phyloP scores from a whole-genome alignment of 2,888 invertebrate species.

The Mylabris sibirica region DNA sequence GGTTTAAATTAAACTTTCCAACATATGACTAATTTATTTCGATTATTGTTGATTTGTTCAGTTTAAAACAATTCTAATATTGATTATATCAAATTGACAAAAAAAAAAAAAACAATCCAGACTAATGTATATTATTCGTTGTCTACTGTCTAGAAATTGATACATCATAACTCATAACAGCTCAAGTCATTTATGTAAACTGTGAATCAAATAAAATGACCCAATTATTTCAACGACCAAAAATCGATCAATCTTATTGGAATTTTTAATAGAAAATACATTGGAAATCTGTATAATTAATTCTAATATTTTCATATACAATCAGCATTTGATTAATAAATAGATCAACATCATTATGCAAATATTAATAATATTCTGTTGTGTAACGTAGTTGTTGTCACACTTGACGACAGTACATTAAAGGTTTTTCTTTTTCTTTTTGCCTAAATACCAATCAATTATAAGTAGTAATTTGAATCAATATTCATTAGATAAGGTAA shows the following conservation, averaged over 20 bases:
- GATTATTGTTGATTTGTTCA: neutral
- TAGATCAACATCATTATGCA: slow-evolving; percentile 10
- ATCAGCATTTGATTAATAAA: neutral
- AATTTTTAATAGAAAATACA: neutral
- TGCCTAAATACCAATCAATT: too few relatives aligned
- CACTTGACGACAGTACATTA: neutral
- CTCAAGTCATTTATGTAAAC: neutral
- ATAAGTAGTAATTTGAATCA: too few relatives aligned
- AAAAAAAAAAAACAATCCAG: too few relatives aligned
- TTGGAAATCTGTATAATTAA: too few relatives aligned
- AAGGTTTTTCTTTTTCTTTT: neutral
- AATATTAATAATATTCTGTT: neutral
- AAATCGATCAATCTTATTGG: neutral
- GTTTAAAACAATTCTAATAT: neutral
- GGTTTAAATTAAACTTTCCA: neutral
- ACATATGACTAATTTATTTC: neutral
- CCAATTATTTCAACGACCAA: neutral
- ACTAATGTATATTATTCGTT: neutral
- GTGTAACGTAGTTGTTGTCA: neutral
- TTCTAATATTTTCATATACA: neutral
- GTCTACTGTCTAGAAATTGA: neutral
- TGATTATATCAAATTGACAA: neutral
- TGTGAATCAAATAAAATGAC: neutral
- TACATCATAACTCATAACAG: too few relatives aligned
- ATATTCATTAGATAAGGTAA: too few relatives aligned